Percentiles rank a stretch among this genome's conserved stretches.
Conservation (phyloP, 2,888 invertebrate genomes). For the Erpobdella octoculata region DNA sequence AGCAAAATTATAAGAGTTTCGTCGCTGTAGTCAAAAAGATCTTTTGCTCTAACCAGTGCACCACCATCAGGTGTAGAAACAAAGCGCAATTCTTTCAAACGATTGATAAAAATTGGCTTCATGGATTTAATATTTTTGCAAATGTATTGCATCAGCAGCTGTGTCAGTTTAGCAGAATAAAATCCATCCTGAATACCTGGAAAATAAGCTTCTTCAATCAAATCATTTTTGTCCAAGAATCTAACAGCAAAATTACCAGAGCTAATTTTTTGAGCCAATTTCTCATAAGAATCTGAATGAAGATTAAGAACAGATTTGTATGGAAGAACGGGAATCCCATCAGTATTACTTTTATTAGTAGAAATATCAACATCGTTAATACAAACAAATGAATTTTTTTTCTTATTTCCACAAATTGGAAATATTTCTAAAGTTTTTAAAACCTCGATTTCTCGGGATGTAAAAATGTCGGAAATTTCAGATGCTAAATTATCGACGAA, state of each 20-base stretch:
- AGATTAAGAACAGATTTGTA: neutral
- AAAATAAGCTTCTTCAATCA: neutral
- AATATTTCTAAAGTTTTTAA: slow-evolving; percentile 17
- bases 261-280: neutral
- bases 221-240: neutral
- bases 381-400: neutral
- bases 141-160: neutral
- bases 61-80: neutral
- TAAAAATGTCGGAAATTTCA: neutral
- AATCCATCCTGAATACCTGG: neutral
- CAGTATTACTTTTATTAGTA: neutral
- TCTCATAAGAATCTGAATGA: neutral
- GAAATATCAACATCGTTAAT: neutral
- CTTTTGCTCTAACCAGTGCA: neutral
- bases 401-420: slow-evolving; percentile 4
- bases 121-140: neutral
- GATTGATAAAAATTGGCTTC: neutral
- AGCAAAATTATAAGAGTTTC: neutral
- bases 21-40: neutral
- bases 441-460: neutral
- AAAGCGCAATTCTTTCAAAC: neutral
- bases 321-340: neutral
- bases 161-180: neutral
- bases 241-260: neutral
- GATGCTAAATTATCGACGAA: neutral